Evolutionary conservation across 1,140 invertebrate species (phyloP), one percentile per base, ranked within the genome.

Genomic region (Delia radicum): DNA sequence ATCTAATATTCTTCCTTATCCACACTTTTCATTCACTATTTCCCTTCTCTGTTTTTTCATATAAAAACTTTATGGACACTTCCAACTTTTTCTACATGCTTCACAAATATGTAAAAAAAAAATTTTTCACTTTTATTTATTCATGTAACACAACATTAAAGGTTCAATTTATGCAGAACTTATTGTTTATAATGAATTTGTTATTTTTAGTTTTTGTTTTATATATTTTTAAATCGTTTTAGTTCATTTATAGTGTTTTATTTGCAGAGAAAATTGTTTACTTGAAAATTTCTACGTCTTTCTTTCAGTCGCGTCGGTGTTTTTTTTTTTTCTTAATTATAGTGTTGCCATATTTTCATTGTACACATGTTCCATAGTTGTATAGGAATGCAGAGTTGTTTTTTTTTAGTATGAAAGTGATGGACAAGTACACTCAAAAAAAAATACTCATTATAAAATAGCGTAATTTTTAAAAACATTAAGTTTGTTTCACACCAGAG

Each of bases 251-350:
- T 33, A 21, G 37, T 42, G n/a, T 42, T 33, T 4, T 24, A 37
- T 69, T 69, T 37, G 29, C 31, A 18, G n/a, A 33, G n/a, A 18
- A 69, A 69, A 69, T 69, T 69, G 65, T 69, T 69, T 33, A 69
- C 29, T 69, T 33, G 10, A 65, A 67, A 29, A 67, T 29, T 31
- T 29, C 48, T 55, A 55, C 48, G 48, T 55, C 48, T 55, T 55
- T 55, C n/a, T 31, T 67, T 29, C 63, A 67, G 13, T 67, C 63
- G 63, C 63, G 63, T 67, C 65, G 65, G 65, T 69, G 65, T 69
- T 69, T 69, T 33, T 33, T 69, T 69, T 33, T 33, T 69, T 33
- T 31, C 8, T 33, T 6, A 55, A 21, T 21, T 6, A 5, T 21
- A 21, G 65, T 33, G 65, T 15, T 67, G 27, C 27, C 63, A 67